These are phyloP conservation scores for Pseudorhiza aurosa DNA, from an alignment of 30 jellyfish, hydroid and myxozoan genomes.

Conservation along the genomic window DNA sequence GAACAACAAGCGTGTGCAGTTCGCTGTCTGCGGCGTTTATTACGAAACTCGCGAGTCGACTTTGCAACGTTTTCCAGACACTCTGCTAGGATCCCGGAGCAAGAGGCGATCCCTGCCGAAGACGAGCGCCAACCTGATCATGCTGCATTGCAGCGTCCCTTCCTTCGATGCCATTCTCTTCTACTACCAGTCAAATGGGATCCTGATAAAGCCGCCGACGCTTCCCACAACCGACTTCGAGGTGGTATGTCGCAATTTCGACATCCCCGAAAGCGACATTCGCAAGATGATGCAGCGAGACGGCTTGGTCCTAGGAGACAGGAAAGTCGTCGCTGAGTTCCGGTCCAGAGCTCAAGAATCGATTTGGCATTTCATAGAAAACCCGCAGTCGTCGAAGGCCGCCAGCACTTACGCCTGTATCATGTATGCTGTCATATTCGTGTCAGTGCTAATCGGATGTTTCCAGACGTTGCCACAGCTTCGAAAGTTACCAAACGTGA, in stretches of 20 bases:
- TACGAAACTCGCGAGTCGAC: constrained; percentile 86
- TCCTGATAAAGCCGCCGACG: constrained; percentile 64
- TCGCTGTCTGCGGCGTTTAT: constrained; percentile 58
- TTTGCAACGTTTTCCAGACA: constrained; percentile 72
- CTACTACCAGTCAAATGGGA: constrained; percentile 85
- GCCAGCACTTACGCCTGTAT: constrained; percentile 51
- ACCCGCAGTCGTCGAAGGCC: constrained; percentile 65
- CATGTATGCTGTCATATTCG: constrained; percentile 7
- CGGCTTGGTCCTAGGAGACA: constrained; percentile 25
- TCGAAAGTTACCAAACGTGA: not conserved
- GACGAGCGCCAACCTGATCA: constrained; percentile 4
- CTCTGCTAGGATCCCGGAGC: constrained; percentile 76
- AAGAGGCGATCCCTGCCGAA: constrained; percentile 17
- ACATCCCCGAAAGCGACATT: constrained; percentile 45
- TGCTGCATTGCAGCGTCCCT: constrained; percentile 46
- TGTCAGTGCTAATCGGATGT: constrained; percentile 60
- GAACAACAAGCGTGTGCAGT: constrained; percentile 33
- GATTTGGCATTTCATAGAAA: constrained; percentile 64
- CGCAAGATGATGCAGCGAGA: constrained; percentile 62
- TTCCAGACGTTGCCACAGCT: constrained; percentile 60
- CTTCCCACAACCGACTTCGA: constrained; percentile 49
- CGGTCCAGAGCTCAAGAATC: not conserved
- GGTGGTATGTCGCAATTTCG: constrained; percentile 64
- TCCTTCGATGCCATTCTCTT: constrained; percentile 85
- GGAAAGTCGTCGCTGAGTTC: not conserved